phyloP scores from a whole-genome alignment of 2,888 invertebrate species.

The Tenthredo mesomela region DNA sequence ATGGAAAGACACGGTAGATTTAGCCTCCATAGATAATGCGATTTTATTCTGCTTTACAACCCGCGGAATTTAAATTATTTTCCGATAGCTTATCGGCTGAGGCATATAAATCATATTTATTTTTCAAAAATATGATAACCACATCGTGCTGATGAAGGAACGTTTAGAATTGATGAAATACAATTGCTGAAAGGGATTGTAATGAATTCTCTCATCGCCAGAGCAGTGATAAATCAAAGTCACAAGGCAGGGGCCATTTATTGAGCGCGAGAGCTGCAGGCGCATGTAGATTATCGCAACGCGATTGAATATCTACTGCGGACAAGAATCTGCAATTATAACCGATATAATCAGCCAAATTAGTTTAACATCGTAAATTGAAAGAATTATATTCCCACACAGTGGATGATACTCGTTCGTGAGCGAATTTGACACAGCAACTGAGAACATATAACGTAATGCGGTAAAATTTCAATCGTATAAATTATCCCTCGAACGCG shows the following conservation, averaged over 20 bases:
- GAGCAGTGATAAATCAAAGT: slow-evolving; percentile 42
- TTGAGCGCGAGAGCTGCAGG: background rate
- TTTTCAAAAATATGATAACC: background rate
- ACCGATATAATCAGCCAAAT: slow-evolving; percentile 2
- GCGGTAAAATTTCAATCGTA: background rate
- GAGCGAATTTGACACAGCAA: background rate
- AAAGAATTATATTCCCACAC: background rate
- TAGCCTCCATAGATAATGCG: background rate
- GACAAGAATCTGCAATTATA: slow-evolving; percentile 15
- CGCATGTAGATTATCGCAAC: background rate
- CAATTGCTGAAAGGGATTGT: slow-evolving; percentile 19
- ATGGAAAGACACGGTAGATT: slow-evolving; percentile 36
- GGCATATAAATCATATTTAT: background rate
- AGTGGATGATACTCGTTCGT: background rate
- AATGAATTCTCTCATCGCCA: slow-evolving; percentile 35
- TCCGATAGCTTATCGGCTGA: background rate
- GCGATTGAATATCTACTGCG: background rate
- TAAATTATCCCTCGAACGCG: background rate
- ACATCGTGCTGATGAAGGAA: background rate
- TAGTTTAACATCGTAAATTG: background rate
- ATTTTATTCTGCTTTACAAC: background rate
- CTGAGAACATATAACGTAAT: background rate
- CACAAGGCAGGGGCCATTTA: slow-evolving; percentile 10
- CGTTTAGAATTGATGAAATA: slow-evolving; percentile 16
- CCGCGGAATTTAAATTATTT: background rate